phyloP scores from a whole-genome alignment of 2,797 vertebrate genomes.

The Phaenicophaeus curvirostris region DNA sequence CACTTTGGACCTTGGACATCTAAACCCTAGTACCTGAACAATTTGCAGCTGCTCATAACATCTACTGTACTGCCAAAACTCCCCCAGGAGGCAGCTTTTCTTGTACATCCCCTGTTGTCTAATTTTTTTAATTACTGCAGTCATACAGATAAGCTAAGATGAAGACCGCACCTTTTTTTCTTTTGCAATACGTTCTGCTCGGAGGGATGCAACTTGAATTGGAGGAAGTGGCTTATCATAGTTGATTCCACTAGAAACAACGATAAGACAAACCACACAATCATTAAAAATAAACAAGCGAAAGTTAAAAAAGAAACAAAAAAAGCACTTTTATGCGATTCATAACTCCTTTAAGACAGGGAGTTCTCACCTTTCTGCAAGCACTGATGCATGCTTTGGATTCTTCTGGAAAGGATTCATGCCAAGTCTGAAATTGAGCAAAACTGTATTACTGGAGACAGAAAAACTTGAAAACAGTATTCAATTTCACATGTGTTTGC shows the following conservation, averaged over 20 bases:
- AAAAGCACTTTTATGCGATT: neutral
- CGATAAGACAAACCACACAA: neutral
- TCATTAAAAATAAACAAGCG: neutral
- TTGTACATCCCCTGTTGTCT: neutral
- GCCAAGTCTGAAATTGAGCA: constrained; percentile 81
- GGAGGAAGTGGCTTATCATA: constrained; percentile 93
- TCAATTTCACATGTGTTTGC: neutral
- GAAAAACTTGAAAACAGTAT: neutral
- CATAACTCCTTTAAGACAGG: neutral
- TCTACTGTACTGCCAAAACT: neutral
- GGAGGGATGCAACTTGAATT: constrained; percentile 91
- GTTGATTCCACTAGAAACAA: constrained; percentile 85
- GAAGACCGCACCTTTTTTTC: constrained; percentile 88
- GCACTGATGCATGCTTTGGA: constrained; percentile 91
- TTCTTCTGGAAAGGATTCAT: constrained; percentile 98
- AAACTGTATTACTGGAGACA: constrained; percentile 23
- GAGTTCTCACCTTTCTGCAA: constrained; percentile 86
- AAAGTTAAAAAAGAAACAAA: neutral
- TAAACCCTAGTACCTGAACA: neutral
- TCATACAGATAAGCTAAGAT: neutral
- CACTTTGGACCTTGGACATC: neutral
- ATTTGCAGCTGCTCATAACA: neutral
- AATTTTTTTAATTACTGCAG: neutral
- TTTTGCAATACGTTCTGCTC: constrained; percentile 92
- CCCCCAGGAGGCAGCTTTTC: neutral